Base-by-base conservation (phyloP, 1,140 invertebrate genomes). In the Rhopalosiphum maidis region DNA sequence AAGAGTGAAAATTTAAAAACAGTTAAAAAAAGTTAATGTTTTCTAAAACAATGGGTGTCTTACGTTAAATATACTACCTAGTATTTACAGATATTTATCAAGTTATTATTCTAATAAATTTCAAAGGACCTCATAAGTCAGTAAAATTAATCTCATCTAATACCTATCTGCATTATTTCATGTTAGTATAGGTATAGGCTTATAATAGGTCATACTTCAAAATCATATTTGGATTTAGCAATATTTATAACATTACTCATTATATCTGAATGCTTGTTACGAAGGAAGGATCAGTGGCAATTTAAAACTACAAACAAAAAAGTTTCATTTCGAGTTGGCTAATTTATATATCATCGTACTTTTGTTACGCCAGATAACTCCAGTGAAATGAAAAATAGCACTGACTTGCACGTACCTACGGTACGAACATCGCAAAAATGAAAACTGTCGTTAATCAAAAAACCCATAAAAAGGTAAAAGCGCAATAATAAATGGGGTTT, bases 371-470 rank as follows among this genome's bases (percentile, higher is more conserved):
- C 68, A 48, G 60, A 83, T 82, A 48, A 92, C 91, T 83, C 23
- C 43, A 37, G 91, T 48, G 68, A 83, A 43, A 92, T 92, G 91
- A 92, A 92, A 92, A 92, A 92, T 92, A n/a, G 60, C 60, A 46
- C 55, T 43, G 41, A 46, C 89, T 90, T 37, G 11, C 55, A 68
- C 89, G 90, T 91, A 77, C 90, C 37, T 77, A 90, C 87, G n/a
- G n/a, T 48, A 91, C n/a, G 60, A 91, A 91, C 60, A 93, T 54
- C 82, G 60, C 82, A 37, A 83, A 93, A 85, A 93, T 55, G 82
- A 85, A 93, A 93, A 93, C 77, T 86, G 46, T 43, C 91, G 91
- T 93, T 93, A 85, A 83, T 93, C 91, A 93, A 93, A 93, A 93
- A 86, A 43, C 77, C 48, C 91, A 85, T 93, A 93, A 93, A 93